Evolutionary conservation across 64 coral and sea anemone species (phyloP).

Genomic region (Cladopsammia gracilis): DNA sequence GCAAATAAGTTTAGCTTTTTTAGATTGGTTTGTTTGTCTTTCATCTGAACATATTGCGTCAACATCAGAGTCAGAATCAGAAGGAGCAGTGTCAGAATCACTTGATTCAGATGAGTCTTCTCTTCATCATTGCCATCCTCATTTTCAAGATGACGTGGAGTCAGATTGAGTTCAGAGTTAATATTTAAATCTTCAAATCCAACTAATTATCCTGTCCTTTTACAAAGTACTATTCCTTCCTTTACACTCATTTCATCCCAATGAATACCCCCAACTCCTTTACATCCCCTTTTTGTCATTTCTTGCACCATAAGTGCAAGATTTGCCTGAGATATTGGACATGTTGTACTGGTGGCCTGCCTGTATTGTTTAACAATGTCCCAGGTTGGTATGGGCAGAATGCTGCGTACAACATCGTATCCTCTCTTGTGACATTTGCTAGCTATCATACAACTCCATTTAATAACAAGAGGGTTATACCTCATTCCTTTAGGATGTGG

Average conservation of each 20-base stretch:
- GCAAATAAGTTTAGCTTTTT: constrained; percentile 60
- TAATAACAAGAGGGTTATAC: constrained; percentile 57
- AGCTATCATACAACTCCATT: too few relatives aligned
- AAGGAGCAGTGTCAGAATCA: background rate
- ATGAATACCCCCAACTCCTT: constrained; percentile 45
- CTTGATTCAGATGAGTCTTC: background rate
- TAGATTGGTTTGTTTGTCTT: background rate
- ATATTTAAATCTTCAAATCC: constrained; percentile 67
- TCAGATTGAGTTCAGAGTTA: background rate
- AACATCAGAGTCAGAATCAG: background rate
- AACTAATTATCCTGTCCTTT: constrained; percentile 46
- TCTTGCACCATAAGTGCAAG: constrained; percentile 41
- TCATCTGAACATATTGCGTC: background rate
- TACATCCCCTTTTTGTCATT: constrained; percentile 58
- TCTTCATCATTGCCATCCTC: background rate
- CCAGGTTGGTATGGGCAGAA: constrained; percentile 48
- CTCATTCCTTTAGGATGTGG: constrained; percentile 70
- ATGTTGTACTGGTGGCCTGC: constrained; percentile 18
- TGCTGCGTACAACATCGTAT: constrained; percentile 51
- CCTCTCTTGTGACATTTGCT: constrained; percentile 64
- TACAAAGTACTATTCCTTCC: constrained; percentile 63
- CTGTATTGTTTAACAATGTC: constrained; percentile 57
- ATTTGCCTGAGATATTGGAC: constrained; percentile 32
- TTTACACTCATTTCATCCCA: constrained; percentile 68
- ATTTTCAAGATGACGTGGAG: background rate